Conservation (phyloP, 2,113 vertebrate genomes). For the Strix uralensis region DNA sequence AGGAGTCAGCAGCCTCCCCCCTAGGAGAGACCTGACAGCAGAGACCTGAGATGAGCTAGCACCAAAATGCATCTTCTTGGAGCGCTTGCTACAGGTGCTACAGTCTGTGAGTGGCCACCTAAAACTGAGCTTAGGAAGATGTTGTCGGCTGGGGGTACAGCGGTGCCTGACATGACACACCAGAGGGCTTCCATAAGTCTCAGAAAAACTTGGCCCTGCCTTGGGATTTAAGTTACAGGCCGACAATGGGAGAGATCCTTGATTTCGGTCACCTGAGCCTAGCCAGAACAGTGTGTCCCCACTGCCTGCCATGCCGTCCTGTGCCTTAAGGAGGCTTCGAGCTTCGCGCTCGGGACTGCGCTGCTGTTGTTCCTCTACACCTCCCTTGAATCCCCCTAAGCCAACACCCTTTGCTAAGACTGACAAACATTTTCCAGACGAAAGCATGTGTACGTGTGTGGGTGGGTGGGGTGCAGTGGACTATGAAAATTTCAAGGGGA, state of each 20-base stretch:
- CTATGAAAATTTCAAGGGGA: constrained; percentile 36
- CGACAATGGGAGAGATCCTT: accelerated
- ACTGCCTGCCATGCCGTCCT: accelerated
- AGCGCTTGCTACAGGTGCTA: not conserved
- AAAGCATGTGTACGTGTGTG: constrained; percentile 3
- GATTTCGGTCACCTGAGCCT: accelerated
- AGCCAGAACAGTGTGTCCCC: accelerated
- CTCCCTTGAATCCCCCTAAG: constrained; percentile 26
- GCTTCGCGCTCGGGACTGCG: not conserved
- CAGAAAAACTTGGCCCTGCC: not conserved
- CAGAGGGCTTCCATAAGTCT: not conserved
- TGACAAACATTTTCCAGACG: constrained; percentile 46
- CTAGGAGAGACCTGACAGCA: not conserved
- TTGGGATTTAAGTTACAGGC: not conserved
- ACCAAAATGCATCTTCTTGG: not conserved
- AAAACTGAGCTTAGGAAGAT: not conserved
- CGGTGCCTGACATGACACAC: accelerated
- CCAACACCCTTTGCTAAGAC: constrained; percentile 6
- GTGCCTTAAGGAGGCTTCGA: not conserved
- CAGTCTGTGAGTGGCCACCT: accelerated
- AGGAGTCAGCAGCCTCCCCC: not conserved
- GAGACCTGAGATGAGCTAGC: not conserved
- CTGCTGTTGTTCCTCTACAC: constrained; percentile 10
- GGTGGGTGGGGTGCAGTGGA: constrained; percentile 29
- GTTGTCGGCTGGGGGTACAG: not conserved